Conservation (phyloP, 1,140 invertebrate genomes). For the Wasmannia auropunctata region DNA sequence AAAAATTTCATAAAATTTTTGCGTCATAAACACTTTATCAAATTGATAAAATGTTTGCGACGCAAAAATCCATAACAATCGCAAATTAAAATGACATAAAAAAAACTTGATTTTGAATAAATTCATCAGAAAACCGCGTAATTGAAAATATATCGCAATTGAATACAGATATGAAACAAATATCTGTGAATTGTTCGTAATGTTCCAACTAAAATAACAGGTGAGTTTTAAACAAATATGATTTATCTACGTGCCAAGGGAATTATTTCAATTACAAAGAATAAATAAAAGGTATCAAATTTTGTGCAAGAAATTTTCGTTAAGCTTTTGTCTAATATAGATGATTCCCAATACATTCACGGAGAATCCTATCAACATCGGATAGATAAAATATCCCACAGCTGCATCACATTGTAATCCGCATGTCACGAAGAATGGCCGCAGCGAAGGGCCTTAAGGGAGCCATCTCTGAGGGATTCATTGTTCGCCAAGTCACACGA, state of each 20-base stretch:
- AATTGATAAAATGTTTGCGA: background rate
- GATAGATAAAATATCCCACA: slow-evolving; percentile 36
- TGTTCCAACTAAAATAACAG: background rate
- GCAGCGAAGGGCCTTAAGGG: background rate
- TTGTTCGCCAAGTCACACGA: background rate
- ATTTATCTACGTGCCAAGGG: background rate
- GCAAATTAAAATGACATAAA: background rate
- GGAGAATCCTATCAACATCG: background rate
- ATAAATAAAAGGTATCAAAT: background rate
- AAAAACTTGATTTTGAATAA: background rate
- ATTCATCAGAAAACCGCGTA: background rate
- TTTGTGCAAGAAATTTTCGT: background rate
- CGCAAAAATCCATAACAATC: background rate
- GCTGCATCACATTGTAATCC: slow-evolving; percentile 34
- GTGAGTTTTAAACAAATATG: background rate
- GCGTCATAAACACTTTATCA: too few species aligned
- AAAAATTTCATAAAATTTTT: background rate
- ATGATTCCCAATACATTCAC: background rate
- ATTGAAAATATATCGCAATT: background rate
- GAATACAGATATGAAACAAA: background rate
- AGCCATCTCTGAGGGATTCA: background rate
- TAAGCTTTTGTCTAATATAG: background rate
- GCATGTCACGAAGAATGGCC: slow-evolving; percentile 28
- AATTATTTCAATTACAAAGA: background rate
- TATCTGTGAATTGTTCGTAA: background rate